Percentiles rank a stretch among this genome's conserved stretches.
Evolutionary conservation across 2,888 invertebrate genomes (phyloP).

Genomic region (Acanthosoma haemorrhoidale): DNA sequence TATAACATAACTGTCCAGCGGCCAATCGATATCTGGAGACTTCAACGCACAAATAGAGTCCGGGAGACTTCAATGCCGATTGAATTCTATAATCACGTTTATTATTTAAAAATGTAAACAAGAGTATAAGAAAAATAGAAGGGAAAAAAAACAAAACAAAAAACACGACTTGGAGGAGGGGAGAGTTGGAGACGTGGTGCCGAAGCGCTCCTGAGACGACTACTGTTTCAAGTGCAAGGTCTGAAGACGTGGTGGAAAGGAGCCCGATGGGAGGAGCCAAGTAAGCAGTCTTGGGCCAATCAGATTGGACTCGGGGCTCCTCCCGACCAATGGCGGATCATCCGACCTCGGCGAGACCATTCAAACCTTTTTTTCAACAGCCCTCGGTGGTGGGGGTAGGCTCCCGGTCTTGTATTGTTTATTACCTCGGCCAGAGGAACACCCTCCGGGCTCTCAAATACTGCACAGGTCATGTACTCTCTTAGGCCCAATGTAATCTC

Average conservation of each 20-base stretch:
- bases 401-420: constrained; percentile 23
- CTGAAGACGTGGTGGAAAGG: background rate
- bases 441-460: background rate
- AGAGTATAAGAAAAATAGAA: background rate
- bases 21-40: background rate
- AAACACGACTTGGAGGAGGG: background rate
- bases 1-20: constrained; percentile 20
- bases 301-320: background rate
- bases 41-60: constrained; percentile 15
- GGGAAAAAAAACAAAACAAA: constrained; percentile 6
- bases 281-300: background rate
- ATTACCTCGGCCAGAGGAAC: background rate
- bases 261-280: constrained; percentile 26
- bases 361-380: background rate
- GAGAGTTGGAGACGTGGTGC: constrained; percentile 26
- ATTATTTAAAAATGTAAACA: background rate
- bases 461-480: background rate
- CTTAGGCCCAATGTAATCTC: no score
- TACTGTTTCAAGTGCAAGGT: constrained; percentile 36
- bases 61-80: constrained; percentile 12
- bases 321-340: constrained; percentile 5
- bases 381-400: background rate
- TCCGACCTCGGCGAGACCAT: constrained; percentile 11
- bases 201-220: constrained; percentile 26
- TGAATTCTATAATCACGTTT: no score